A percentile compares a stretch with the other conserved stretches of the same genome.
These are phyloP conservation scores for Andrena cerasifolii DNA, from an alignment of 1,140 invertebrate genomes.

Conservation along the genomic window DNA sequence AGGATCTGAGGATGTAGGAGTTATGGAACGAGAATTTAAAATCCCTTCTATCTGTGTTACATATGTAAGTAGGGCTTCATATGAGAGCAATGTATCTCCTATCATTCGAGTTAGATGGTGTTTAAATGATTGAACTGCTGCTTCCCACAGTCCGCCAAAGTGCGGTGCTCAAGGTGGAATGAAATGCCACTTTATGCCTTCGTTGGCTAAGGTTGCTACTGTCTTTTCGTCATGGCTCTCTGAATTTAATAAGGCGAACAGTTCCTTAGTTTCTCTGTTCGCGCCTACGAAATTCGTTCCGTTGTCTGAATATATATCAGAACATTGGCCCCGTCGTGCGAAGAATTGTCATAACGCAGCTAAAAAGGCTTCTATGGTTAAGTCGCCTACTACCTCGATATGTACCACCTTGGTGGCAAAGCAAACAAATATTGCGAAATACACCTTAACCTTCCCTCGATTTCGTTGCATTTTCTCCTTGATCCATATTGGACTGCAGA, in stretches of 20 bases:
- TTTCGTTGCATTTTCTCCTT: conserved; percentile 1
- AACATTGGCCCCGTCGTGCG: conserved; percentile 48
- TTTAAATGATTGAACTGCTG: background rate
- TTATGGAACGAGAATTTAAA: too few species aligned
- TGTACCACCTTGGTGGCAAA: conserved; percentile 8
- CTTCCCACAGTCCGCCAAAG: conserved; percentile 13
- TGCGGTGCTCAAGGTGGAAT: conserved; percentile 8
- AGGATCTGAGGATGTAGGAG: too few species aligned
- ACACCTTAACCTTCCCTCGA: conserved; percentile 16
- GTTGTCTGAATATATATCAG: conserved; percentile 59
- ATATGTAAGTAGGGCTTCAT: background rate
- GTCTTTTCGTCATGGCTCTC: too few species aligned
- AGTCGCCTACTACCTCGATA: background rate
- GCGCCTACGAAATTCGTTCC: conserved; percentile 62
- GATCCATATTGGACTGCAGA: background rate
- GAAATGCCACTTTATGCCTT: conserved; percentile 1
- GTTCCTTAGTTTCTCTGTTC: conserved; percentile 14
- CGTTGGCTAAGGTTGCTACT: background rate
- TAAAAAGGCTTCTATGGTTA: conserved; percentile 28
- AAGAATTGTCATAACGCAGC: conserved; percentile 35
- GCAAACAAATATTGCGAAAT: conserved; percentile 9
- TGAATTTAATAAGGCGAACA: background rate
- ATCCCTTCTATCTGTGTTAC: background rate
- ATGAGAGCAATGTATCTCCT: background rate
- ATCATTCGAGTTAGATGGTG: background rate